phyloP scores from a whole-genome alignment of 1,140 invertebrate species.

The Ostrea denselamellosa region DNA sequence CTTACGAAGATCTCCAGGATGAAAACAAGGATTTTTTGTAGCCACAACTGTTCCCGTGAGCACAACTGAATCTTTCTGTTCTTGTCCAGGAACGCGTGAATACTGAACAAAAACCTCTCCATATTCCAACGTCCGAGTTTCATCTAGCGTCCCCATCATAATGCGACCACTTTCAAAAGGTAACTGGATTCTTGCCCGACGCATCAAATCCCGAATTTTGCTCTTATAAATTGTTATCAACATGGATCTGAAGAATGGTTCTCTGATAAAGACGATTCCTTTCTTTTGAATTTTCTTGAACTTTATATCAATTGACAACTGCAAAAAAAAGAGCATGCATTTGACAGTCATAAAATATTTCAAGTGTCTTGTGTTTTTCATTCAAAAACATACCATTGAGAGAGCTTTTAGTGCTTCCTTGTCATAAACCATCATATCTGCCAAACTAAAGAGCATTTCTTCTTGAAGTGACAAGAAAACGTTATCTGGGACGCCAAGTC shows the following conservation, averaged over 20 bases:
- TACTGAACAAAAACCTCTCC: constrained; percentile 46
- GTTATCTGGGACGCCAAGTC: constrained; percentile 41
- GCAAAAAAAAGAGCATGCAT: not conserved
- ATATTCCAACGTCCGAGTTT: constrained; percentile 42
- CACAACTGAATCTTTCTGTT: not conserved
- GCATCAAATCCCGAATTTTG: constrained; percentile 39
- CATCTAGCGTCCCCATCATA: constrained; percentile 47
- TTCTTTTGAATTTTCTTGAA: constrained; percentile 22
- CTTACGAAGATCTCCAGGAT: constrained; percentile 46
- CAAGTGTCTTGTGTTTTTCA: not conserved
- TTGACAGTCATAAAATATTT: not conserved
- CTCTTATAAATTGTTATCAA: constrained; percentile 47
- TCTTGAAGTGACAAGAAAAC: constrained; percentile 45
- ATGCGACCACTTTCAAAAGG: constrained; percentile 17
- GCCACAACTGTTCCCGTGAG: constrained; percentile 39
- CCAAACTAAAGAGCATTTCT: constrained; percentile 36
- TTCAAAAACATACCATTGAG: not conserved
- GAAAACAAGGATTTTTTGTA: constrained; percentile 51
- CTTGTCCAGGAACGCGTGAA: not conserved
- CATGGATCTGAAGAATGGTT: constrained; percentile 42
- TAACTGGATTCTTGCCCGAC: constrained; percentile 26
- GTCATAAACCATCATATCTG: constrained; percentile 36
- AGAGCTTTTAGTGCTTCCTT: not conserved
- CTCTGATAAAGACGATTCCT: constrained; percentile 35
- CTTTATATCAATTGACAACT: constrained; percentile 31